Evolutionary conservation across 2,113 vertebrate genomes (phyloP).

Genomic region (Athene cunicularia): DNA sequence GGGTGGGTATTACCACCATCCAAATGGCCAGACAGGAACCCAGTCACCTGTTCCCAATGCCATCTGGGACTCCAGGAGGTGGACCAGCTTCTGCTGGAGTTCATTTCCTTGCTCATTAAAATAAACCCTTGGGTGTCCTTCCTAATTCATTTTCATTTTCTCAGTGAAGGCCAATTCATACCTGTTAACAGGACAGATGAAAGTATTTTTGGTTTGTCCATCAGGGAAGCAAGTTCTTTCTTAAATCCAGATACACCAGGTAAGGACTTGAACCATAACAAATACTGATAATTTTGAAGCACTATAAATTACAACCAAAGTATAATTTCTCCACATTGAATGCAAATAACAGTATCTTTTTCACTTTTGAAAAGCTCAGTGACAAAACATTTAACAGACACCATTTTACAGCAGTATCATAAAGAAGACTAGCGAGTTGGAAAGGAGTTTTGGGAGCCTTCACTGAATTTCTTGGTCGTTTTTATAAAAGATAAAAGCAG

Average conservation of each 20-base stretch:
- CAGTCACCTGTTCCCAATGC: background rate
- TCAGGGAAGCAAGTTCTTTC: background rate
- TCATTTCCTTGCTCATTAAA: background rate
- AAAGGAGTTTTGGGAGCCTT: background rate
- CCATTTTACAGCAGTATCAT: background rate
- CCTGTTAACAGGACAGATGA: background rate
- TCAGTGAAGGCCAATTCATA: background rate
- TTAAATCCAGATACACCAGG: background rate
- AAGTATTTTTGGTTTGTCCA: background rate
- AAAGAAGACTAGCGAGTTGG: accelerated
- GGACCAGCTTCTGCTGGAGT: background rate
- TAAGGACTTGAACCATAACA: background rate
- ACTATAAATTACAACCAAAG: background rate
- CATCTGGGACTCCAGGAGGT: background rate
- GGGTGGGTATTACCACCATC: background rate
- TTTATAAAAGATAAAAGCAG: background rate
- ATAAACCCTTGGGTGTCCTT: background rate
- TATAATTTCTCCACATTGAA: background rate
- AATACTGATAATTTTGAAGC: background rate
- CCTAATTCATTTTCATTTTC: background rate
- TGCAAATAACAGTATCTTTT: background rate
- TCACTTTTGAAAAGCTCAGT: background rate
- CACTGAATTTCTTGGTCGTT: background rate
- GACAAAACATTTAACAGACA: background rate
- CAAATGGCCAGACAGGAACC: background rate